Percentiles rank a stretch among this genome's conserved stretches.
Evolutionary conservation across 2,113 vertebrate species (phyloP).

Genomic region (Sus scrofa): DNA sequence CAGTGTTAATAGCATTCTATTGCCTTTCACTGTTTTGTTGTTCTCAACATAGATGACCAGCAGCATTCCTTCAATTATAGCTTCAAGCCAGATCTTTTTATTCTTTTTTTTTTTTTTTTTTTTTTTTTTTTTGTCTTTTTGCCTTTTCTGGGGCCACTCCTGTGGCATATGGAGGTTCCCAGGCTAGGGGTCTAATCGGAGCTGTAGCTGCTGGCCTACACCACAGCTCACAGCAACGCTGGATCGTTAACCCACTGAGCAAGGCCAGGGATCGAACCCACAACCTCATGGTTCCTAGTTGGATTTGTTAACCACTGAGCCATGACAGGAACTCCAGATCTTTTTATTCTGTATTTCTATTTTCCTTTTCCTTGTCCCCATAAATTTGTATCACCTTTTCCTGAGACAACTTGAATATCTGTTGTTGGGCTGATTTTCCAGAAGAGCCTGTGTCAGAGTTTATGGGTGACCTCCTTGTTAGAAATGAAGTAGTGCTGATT

Average conservation of each 20-base stretch:
- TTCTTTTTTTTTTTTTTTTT: not conserved
- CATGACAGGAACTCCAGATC: no score
- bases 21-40: constrained; percentile 11
- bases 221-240: no score
- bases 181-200: not conserved
- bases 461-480: not conserved
- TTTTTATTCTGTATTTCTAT: not conserved
- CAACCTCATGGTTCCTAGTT: no score
- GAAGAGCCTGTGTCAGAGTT: not conserved
- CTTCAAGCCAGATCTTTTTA: not conserved
- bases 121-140: not conserved
- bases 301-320: no score
- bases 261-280: no score
- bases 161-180: no score
- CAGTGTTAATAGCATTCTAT: not conserved
- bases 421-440: not conserved
- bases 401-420: not conserved
- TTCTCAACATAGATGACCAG: not conserved
- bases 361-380: not conserved
- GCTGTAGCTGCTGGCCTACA: no score
- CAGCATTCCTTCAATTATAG: not conserved
- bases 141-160: no score
- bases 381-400: not conserved
- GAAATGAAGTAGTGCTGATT: not conserved
- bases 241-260: no score